Percentiles rank a stretch among this genome's conserved stretches.
Evolutionary conservation across 2,113 vertebrate genomes (phyloP).

Genomic region (Cyrtonyx montezumae): DNA sequence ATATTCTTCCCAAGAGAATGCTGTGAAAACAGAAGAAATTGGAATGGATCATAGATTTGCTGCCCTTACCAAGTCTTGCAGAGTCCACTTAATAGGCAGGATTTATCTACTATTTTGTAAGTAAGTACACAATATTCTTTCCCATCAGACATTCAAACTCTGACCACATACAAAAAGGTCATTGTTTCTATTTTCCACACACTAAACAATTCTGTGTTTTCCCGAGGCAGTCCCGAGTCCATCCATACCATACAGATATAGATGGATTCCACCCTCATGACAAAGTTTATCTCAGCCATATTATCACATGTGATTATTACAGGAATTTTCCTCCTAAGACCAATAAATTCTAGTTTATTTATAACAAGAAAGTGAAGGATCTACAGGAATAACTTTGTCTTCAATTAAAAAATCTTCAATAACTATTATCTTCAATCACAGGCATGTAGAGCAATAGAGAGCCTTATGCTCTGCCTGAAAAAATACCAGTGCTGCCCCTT

Average conservation of each 20-base stretch:
- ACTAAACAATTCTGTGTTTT: background rate
- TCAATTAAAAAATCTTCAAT: background rate
- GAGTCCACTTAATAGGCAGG: background rate
- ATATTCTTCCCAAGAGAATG: background rate
- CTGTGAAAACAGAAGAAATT: background rate
- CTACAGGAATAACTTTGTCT: background rate
- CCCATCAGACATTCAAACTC: background rate
- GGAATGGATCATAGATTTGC: background rate
- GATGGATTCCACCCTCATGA: background rate
- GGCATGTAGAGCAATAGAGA: background rate
- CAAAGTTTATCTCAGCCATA: background rate
- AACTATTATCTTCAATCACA: background rate
- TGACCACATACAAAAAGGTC: background rate
- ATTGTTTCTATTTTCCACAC: background rate
- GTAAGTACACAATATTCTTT: background rate
- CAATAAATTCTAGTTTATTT: background rate
- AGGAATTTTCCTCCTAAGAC: background rate
- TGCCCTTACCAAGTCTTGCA: background rate
- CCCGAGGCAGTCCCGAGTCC: background rate
- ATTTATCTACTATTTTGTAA: background rate
- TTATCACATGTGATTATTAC: background rate
- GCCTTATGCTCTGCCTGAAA: background rate
- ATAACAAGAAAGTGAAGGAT: background rate
- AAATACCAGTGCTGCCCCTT: background rate
- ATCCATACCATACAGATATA: background rate